Conservation (phyloP, 2,797 vertebrate species). For the Syndactyla subalaris region DNA sequence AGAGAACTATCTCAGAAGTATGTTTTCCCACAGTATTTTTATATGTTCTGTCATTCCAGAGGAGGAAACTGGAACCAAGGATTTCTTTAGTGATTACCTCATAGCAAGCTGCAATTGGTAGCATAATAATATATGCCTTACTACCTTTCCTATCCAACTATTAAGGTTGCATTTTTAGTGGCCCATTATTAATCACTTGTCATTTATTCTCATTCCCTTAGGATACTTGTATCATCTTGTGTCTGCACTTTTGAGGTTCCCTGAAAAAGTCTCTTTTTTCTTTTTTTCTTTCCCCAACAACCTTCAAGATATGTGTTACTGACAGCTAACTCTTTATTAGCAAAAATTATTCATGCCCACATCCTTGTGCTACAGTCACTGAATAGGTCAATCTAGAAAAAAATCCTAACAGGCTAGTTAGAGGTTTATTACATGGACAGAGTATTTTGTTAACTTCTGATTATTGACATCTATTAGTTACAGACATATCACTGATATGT, state of each 20-base stretch:
- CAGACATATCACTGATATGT: not conserved
- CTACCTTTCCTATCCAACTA: not conserved
- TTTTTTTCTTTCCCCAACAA: not conserved
- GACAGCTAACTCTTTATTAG: not conserved
- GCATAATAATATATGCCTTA: not conserved
- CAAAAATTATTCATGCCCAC: not conserved
- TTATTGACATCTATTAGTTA: not conserved
- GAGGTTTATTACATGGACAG: not conserved
- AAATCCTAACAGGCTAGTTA: not conserved
- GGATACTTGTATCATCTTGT: not conserved
- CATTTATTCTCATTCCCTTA: not conserved
- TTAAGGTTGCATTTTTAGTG: not conserved
- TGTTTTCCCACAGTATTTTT: not conserved
- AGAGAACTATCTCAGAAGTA: not conserved
- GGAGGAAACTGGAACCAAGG: not conserved
- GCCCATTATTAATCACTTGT: not conserved
- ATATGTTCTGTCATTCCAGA: rapidly evolving
- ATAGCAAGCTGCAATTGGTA: not conserved
- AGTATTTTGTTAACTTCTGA: not conserved
- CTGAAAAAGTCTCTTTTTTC: not conserved
- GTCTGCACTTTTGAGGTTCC: not conserved
- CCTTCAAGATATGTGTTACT: not conserved
- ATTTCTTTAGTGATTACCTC: not conserved
- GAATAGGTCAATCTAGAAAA: not conserved
- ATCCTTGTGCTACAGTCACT: not conserved